Evolutionary conservation across 1,140 invertebrate genomes (phyloP), one percentile per base, ranked within the genome.

Genomic region (Gonatopus flavifemur): DNA sequence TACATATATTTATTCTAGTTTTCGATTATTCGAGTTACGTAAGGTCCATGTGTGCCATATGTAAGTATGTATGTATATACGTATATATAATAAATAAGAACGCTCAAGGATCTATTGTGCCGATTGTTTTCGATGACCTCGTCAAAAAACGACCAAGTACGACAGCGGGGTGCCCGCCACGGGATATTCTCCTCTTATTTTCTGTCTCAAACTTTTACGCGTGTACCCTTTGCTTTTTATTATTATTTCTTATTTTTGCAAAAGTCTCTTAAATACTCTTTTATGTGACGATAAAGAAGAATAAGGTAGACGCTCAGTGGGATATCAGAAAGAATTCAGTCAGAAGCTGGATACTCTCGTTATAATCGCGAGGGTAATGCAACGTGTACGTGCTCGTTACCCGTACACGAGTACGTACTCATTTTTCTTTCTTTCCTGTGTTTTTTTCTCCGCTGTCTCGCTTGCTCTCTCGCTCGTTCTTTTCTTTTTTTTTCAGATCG

Each of bases 31-130:
- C 49, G 45, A 44, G 56, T 57, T 57, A 52, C 52, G 47, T 47
- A 39, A 44, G 36, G 45, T 40, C 49, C 47, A 45, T n/a, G n/a
- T n/a, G 50, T 33, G 51, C 51, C 44, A 32, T 55, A 40, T 59
- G 30, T 12, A 59, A 59, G 57, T n/a, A n/a, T n/a, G n/a, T n/a
- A n/a, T n/a, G n/a, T n/a, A n/a, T n/a, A n/a, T n/a, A n/a, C n/a
- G n/a, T n/a, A n/a, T n/a, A n/a, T 59, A 59, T 59, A 59, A 64
- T 59, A 64, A 64, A 55, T 64, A 59, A 61, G 56, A 62, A 58
- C 38, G 59, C 36, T 64, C 47, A 36, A 62, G 50, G 48, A 37
- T 37, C 57, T 37, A 62, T 64, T 64, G 62, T 62, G 9, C 35
- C 38, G 53, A 64, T 64, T 64, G 62, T 64, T 64, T 64, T 64